A percentile compares a stretch with the other conserved stretches of the same genome.
phyloP scores from a whole-genome alignment of 2,113 vertebrate genomes.

The rabbit (Oryctolagus cuniculus) region mOryCun1.1 NC_091441.1:40164501-40165000 shows the following conservation, averaged over 20 bases:
- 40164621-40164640: not conserved
- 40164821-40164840: not conserved
- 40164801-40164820: not conserved
- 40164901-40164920: not conserved
- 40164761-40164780: not conserved
- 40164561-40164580: not conserved
- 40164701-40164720: constrained; percentile 14
- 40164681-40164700: constrained; percentile 27
- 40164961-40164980: not conserved
- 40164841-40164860: not conserved
- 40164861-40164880: not conserved
- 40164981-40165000: not conserved
- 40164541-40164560: not conserved
- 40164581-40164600: not conserved
- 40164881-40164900: not conserved
- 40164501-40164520: not conserved
- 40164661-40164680: constrained; percentile 52
- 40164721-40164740: not conserved
- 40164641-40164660: constrained; percentile 44
- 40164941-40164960: not conserved
- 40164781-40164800: not conserved
- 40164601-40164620: constrained; percentile 8
- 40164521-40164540: not conserved
- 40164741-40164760: not conserved
- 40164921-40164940: not conserved